Evolutionary conservation across 2,113 vertebrate species (phyloP).

Genomic region (Nesogale talazaci): DNA sequence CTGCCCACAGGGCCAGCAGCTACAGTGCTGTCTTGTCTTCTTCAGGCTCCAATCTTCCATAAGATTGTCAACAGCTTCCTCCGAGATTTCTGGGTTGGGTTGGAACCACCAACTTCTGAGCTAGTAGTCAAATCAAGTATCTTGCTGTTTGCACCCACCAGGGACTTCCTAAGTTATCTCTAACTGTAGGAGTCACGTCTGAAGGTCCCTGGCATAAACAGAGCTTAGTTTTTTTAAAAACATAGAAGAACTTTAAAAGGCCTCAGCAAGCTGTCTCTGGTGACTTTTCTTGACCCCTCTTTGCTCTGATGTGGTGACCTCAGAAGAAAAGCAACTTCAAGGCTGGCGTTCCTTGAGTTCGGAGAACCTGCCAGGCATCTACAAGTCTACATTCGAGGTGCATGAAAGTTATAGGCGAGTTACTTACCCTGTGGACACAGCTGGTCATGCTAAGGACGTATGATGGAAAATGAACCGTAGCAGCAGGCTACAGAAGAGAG

Average conservation of each 20-base stretch:
- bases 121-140: background rate
- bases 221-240: conserved; percentile 12
- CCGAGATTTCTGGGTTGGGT: background rate
- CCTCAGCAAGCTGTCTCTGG: background rate
- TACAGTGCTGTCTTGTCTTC: background rate
- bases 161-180: background rate
- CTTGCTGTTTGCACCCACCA: background rate
- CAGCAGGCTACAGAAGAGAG: background rate
- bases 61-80: background rate
- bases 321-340: background rate
- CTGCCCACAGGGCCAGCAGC: no score
- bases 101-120: background rate
- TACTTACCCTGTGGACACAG: background rate
- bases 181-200: background rate
- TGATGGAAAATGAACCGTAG: background rate
- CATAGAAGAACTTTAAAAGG: background rate
- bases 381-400: background rate
- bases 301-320: background rate
- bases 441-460: background rate
- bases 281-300: background rate
- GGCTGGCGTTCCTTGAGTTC: background rate
- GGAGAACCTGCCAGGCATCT: background rate
- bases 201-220: background rate
- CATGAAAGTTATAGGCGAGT: conserved; percentile 8
- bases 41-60: background rate